Conservation (phyloP, 2,797 vertebrate species). For the Hephaestus fuliginosus region DNA sequence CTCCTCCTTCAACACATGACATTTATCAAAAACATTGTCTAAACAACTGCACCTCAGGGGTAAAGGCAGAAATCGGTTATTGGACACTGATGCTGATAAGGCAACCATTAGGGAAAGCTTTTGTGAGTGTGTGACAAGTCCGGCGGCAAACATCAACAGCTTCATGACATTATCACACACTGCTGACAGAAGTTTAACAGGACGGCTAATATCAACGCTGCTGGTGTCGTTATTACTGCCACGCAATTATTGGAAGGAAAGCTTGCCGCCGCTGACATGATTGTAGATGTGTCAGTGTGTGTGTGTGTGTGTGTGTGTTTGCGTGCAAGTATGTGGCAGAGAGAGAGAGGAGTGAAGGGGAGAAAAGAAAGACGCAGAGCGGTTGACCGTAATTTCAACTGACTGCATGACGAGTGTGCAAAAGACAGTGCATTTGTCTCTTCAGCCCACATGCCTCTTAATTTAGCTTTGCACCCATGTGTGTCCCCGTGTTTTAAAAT, state of each 20-base stretch:
- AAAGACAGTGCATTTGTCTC: constrained; percentile 37
- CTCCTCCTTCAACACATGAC: background rate
- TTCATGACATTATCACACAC: constrained; percentile 36
- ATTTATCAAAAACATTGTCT: background rate
- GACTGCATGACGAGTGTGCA: constrained; percentile 37
- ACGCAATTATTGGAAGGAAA: constrained; percentile 19
- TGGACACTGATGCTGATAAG: constrained; percentile 22
- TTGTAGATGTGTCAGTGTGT: constrained; percentile 7
- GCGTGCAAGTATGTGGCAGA: background rate
- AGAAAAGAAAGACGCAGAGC: constrained; percentile 25
- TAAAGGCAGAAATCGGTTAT: constrained; percentile 16
- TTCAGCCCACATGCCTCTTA: constrained; percentile 42
- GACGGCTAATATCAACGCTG: constrained; percentile 28
- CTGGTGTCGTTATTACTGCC: constrained; percentile 34
- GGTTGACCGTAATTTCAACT: constrained; percentile 55
- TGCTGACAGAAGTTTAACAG: constrained; percentile 50
- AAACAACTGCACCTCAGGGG: background rate
- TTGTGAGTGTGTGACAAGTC: constrained; percentile 8
- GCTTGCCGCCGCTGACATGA: background rate
- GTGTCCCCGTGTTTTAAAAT: constrained; percentile 23
- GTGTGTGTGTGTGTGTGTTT: background rate
- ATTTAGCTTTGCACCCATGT: constrained; percentile 38
- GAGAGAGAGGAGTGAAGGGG: background rate
- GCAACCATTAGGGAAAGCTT: constrained; percentile 16
- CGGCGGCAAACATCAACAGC: constrained; percentile 23